phyloP scores from a whole-genome alignment of 2,888 invertebrate species.

The Machimus atricapillus region DNA sequence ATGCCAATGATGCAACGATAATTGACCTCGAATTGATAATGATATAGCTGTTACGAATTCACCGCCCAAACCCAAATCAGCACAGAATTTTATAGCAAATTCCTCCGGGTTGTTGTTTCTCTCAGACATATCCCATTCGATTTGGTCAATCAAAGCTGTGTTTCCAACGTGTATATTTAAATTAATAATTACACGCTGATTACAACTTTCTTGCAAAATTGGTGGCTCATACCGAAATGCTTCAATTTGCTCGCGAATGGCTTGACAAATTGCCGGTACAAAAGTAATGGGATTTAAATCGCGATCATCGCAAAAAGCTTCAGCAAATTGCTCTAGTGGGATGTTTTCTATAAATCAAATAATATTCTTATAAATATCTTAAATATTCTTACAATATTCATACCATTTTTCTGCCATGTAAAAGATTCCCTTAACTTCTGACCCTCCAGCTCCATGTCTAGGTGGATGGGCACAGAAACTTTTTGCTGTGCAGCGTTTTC shows the following conservation, averaged over 20 bases:
- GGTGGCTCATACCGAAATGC: constrained; percentile 87
- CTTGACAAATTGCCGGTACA: constrained; percentile 95
- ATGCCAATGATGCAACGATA: constrained; percentile 96
- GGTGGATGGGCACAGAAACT: constrained; percentile 91
- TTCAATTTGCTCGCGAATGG: constrained; percentile 95
- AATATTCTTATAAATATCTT: constrained; percentile 43
- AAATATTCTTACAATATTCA: neutral
- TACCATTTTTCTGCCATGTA: constrained; percentile 99
- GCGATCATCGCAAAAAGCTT: constrained; percentile 96
- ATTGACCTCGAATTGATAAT: constrained; percentile 95
- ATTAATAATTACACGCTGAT: constrained; percentile 95
- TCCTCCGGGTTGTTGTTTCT: constrained; percentile 97
- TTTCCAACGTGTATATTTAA: constrained; percentile 99
- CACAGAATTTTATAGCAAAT: constrained; percentile 94
- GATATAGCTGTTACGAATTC: constrained; percentile 99
- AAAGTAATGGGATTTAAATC: constrained; percentile 95
- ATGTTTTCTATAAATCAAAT: constrained; percentile 76
- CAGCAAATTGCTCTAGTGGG: constrained; percentile 99
- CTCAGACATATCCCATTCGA: constrained; percentile 99
- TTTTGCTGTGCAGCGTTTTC: constrained; percentile 94
- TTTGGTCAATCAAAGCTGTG: constrained; percentile 97
- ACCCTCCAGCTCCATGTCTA: constrained; percentile 99
- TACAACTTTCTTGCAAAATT: constrained; percentile 86
- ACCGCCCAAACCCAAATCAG: constrained; percentile 96
- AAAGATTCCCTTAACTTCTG: constrained; percentile 98